phyloP scores from a whole-genome alignment of 2,113 vertebrate genomes.

The Ophiodon elongatus region DNA sequence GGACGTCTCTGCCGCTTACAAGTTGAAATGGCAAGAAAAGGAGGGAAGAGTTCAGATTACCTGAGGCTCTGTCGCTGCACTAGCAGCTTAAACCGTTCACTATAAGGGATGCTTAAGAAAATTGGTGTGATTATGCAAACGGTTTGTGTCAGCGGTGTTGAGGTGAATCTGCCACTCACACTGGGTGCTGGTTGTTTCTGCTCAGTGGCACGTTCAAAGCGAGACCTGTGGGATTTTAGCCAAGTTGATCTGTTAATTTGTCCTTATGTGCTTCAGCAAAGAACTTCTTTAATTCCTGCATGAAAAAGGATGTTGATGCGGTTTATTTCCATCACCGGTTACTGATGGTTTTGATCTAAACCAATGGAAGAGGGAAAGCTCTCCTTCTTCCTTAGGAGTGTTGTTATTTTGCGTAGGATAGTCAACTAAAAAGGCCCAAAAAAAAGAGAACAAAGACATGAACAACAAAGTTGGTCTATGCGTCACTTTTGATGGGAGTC shows the following conservation, averaged over 20 bases:
- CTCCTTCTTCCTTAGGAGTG: neutral
- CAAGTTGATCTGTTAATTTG: conserved; percentile 4
- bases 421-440: neutral
- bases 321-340: conserved; percentile 1
- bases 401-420: neutral
- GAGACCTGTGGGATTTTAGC: neutral
- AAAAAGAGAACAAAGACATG: conserved; percentile 19
- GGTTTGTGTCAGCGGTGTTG: conserved; percentile 22
- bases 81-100: neutral
- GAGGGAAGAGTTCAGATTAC: neutral
- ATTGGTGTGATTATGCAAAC: neutral
- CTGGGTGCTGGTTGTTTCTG: conserved; percentile 7
- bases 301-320: neutral
- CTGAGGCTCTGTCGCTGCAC: conserved; percentile 10
- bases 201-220: conserved; percentile 35
- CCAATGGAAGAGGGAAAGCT: neutral
- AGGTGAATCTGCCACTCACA: conserved; percentile 37
- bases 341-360: conserved; percentile 28
- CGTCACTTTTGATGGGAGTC: conserved; percentile 27
- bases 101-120: neutral
- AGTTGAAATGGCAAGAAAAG: conserved; percentile 26
- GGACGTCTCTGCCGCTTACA: conserved; percentile 22
- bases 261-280: conserved; percentile 20
- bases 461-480: conserved; percentile 28
- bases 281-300: conserved; percentile 3